phyloP scores from a whole-genome alignment of 2,888 invertebrate species.

The Nudaria mundana region DNA sequence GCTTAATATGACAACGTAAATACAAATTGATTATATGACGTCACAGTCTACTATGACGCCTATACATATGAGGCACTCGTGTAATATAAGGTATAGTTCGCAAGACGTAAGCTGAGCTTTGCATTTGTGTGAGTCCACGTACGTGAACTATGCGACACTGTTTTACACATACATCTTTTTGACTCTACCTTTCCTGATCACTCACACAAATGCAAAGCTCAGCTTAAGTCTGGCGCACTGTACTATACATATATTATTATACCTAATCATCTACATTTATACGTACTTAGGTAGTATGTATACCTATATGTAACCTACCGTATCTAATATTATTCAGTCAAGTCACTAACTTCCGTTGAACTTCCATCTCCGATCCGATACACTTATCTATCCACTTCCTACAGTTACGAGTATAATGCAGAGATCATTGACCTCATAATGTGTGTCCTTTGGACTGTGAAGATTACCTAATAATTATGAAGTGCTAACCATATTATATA shows the following conservation, averaged over 20 bases:
- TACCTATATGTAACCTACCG: no score
- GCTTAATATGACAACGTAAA: slow-evolving; percentile 27
- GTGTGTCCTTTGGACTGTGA: slow-evolving; percentile 18
- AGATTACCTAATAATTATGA: slow-evolving; percentile 4
- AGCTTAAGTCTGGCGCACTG: no score
- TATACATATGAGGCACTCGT: slow-evolving; percentile 53
- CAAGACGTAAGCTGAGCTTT: no score
- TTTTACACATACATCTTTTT: no score
- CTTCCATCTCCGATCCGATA: not conserved
- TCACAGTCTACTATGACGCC: slow-evolving; percentile 60
- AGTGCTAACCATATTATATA: not conserved
- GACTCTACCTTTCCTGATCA: no score
- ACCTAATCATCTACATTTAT: slow-evolving; percentile 30
- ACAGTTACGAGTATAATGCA: no score
- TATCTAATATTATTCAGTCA: slow-evolving; percentile 25
- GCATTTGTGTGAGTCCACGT: no score
- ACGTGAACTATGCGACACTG: no score
- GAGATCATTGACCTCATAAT: slow-evolving; percentile 30
- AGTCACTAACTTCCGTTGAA: slow-evolving; percentile 27
- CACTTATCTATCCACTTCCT: slow-evolving; percentile 19
- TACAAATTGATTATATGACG: slow-evolving; percentile 40
- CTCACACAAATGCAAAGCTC: no score
- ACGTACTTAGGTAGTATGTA: no score
- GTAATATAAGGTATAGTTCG: no score
- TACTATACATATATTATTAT: no score